A percentile compares a stretch with the other conserved stretches of the same genome.
phyloP scores from a whole-genome alignment of 2,888 invertebrate species.

The Caenorhabditis sp. region DNA sequence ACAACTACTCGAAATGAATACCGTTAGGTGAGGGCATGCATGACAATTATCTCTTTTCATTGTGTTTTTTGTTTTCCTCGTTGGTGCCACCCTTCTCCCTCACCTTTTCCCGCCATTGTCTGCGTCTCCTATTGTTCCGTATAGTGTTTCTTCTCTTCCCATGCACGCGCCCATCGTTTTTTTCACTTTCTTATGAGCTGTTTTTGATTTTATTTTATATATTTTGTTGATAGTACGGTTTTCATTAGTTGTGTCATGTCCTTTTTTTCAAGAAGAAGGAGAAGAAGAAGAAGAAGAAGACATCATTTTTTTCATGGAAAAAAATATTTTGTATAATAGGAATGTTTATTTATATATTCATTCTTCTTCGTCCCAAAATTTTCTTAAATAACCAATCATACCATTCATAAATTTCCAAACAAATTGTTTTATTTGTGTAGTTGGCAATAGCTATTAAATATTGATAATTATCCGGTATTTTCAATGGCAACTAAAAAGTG shows the following conservation, averaged over 20 bases:
- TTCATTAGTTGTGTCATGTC: background rate
- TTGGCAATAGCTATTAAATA: background rate
- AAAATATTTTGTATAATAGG: background rate
- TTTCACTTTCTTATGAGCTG: background rate
- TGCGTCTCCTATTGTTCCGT: background rate
- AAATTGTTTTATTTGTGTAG: too few relatives aligned
- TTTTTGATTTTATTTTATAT: background rate
- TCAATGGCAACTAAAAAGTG: background rate
- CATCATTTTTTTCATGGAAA: background rate
- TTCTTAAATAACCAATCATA: background rate
- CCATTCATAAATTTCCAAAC: background rate
- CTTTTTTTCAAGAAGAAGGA: too few relatives aligned
- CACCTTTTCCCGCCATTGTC: background rate
- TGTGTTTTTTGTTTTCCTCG: too few relatives aligned
- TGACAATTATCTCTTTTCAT: too few relatives aligned
- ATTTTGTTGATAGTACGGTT: slow-evolving; percentile 2
- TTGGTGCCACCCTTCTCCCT: background rate
- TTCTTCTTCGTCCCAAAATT: background rate
- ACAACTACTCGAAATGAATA: background rate
- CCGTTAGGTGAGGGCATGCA: too few relatives aligned
- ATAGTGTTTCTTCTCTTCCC: background rate
- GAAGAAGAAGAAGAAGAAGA: background rate
- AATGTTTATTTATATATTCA: slow-evolving; percentile 1
- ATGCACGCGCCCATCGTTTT: slow-evolving; percentile 6
- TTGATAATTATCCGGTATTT: background rate